Base-by-base conservation (phyloP, 2,888 invertebrate genomes). In the Leptopilina syphax region DNA sequence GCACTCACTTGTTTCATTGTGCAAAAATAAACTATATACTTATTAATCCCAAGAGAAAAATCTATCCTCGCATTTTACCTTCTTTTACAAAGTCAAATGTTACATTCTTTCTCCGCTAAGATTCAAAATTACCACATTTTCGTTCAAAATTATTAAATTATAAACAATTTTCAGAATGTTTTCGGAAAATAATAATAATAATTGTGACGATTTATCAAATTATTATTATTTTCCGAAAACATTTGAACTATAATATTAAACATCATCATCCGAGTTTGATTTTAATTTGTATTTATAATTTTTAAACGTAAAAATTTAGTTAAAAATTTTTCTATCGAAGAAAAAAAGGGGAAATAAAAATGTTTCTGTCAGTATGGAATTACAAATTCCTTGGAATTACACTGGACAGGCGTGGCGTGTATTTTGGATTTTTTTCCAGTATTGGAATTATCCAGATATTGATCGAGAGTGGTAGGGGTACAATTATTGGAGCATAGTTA, bases 371-470 rank as follows among this genome's bases (percentile, higher is more conserved):
- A 34, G 34, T 34, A 34, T 3, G 3, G 3, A 27, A 18, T 18
- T 27, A 27, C 27, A 27, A 27, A 27, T 27, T 27, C 27, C 27
- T 27, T 27, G 2, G 27, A 27, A 27, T 27, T 2, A 27, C 27
- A 27, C 57, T 68, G 47, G 76, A 73, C 68, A 79, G 82, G 76
- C 77, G 78, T 80, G 47, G 65, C 65, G 78, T 60, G 65, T 13
- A 73, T 80, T 67, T 82, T 80, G 18, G 27, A 65, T 80, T 82
- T 78, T 82, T 81, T 50, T 47, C 57, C 44, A 67, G 79, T 78
- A 77, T 77, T 63, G 77, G 77, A 83, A 77, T 80, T 78, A 82
- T 80, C 78, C n/a, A 67, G 80, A 81, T 82, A 80, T 79, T 41
- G 78, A 82, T 81, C 80, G 73, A 63, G 50, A 47, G 47, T 8